Evolutionary conservation across 2,888 invertebrate genomes (phyloP).

Genomic region (Podotricha telesiphe): DNA sequence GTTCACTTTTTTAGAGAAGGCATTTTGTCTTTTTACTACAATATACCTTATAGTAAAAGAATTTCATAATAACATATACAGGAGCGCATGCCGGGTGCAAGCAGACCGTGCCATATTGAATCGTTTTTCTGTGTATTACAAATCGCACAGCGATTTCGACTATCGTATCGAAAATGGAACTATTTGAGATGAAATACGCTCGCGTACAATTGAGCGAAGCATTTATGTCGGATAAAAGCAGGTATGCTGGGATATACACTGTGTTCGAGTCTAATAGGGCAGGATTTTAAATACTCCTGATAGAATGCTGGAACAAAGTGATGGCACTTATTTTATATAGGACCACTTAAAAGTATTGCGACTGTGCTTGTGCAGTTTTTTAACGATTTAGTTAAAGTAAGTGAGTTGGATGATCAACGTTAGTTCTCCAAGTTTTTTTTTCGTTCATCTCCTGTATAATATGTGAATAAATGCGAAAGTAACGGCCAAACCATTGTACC

Average conservation of each 20-base stretch:
- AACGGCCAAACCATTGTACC: too few relatives aligned
- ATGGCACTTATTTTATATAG: constrained; percentile 5
- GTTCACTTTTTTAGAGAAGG: too few relatives aligned
- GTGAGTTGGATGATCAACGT: background rate
- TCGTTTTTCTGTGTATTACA: constrained; percentile 28
- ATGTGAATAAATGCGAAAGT: too few relatives aligned
- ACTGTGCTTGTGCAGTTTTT: background rate
- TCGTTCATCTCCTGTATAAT: too few relatives aligned
- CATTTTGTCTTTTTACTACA: too few relatives aligned
- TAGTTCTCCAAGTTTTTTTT: too few relatives aligned
- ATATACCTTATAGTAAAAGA: background rate
- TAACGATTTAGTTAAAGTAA: background rate
- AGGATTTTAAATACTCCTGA: background rate
- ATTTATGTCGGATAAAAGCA: constrained; percentile 21
- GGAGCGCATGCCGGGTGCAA: background rate
- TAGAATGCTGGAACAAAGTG: background rate
- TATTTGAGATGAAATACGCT: constrained; percentile 36
- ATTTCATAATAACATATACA: background rate
- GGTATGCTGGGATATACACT: background rate
- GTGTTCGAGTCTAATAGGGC: background rate
- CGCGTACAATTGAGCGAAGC: constrained; percentile 24
- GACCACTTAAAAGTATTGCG: constrained; percentile 8
- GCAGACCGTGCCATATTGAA: constrained; percentile 20
- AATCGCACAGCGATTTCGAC: constrained; percentile 27
- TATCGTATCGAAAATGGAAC: constrained; percentile 37